Evolutionary conservation across 2,797 vertebrate genomes (phyloP).

Genomic region (Rhincodon typus): DNA sequence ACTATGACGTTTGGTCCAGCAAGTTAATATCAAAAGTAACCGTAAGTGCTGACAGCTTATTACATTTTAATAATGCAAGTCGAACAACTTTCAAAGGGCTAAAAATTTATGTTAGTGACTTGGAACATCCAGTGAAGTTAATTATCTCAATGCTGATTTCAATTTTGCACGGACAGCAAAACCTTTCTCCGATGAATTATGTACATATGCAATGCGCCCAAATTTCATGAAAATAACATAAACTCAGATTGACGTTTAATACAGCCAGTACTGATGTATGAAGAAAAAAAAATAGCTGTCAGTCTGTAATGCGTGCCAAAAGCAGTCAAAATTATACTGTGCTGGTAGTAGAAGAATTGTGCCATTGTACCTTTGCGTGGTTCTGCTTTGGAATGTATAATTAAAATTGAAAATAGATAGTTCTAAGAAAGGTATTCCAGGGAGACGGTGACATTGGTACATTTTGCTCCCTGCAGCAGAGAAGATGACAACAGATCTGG

Average conservation of each 20-base stretch:
- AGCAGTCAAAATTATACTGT: not conserved
- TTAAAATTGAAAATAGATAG: not conserved
- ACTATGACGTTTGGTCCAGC: not conserved
- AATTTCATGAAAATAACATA: slow-evolving; percentile 7
- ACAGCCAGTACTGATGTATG: not conserved
- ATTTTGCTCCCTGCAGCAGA: not conserved
- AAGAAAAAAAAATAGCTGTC: not conserved
- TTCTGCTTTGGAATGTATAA: not conserved
- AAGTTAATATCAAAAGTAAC: not conserved
- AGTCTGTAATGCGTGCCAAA: not conserved
- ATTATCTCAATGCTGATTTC: not conserved
- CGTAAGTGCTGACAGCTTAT: not conserved
- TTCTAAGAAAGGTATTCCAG: not conserved
- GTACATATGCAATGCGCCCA: not conserved
- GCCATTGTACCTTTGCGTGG: not conserved
- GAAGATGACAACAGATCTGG: not conserved
- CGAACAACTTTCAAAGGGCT: not conserved
- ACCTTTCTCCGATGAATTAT: not conserved
- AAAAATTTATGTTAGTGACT: not conserved
- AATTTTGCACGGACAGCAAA: slow-evolving; percentile 1
- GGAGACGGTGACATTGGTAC: not conserved
- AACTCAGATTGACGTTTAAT: not conserved
- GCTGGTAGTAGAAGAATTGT: not conserved
- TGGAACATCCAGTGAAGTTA: not conserved
- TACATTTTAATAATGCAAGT: not conserved